A percentile compares a stretch with the other conserved stretches of the same genome.
Evolutionary conservation across 2,888 invertebrate species (phyloP).

Genomic region (Busseola fusca): DNA sequence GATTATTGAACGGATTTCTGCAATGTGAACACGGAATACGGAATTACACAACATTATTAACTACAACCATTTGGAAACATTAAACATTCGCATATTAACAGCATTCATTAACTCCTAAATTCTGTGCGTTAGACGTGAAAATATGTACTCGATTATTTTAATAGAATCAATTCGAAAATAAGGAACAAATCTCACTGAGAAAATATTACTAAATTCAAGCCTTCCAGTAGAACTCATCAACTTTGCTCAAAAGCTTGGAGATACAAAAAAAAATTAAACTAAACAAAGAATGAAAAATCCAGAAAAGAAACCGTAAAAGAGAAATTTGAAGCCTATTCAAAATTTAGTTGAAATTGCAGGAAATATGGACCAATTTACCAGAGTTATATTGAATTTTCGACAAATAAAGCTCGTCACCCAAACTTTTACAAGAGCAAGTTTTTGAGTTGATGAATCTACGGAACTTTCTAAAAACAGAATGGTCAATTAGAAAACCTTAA

Average conservation of each 20-base stretch:
- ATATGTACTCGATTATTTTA: constrained; percentile 29
- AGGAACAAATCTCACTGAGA: fast-evolving
- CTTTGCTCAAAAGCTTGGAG: neutral
- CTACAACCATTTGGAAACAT: constrained; percentile 51
- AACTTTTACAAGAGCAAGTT: constrained; percentile 47
- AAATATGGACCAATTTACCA: constrained; percentile 44
- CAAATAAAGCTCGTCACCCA: constrained; percentile 34
- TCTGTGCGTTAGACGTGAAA: constrained; percentile 53
- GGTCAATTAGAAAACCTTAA: constrained; percentile 32
- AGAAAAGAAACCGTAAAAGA: neutral
- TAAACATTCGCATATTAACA: constrained; percentile 54
- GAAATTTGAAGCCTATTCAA: constrained; percentile 5
- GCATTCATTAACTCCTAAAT: constrained; percentile 48
- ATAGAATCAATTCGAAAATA: neutral
- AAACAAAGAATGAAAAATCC: neutral
- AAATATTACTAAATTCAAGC: neutral
- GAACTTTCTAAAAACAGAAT: constrained; percentile 10
- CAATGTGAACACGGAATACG: constrained; percentile 15
- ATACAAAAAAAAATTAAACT: neutral
- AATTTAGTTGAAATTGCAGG: constrained; percentile 35
- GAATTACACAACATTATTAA: constrained; percentile 30
- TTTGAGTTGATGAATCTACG: constrained; percentile 39
- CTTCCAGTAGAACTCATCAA: neutral
- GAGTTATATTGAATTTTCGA: constrained; percentile 30
- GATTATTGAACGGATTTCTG: constrained; percentile 13